Evolutionary conservation across 2,113 vertebrate genomes (phyloP).

Genomic region (Ibidorhyncha struthersii): DNA sequence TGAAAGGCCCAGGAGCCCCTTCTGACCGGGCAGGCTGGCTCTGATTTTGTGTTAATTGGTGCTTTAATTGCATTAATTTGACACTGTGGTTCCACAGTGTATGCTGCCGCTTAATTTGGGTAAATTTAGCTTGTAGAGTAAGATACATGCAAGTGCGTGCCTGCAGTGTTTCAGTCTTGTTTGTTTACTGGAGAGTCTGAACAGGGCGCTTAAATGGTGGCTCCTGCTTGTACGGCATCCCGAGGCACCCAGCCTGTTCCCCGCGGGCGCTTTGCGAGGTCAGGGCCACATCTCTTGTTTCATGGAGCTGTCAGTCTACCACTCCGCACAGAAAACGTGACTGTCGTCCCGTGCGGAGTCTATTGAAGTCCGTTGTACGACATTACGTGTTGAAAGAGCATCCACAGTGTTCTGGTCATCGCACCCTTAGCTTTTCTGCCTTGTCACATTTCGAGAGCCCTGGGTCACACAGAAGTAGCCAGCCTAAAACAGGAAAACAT

Average conservation of each 20-base stretch:
- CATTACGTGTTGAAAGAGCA: not conserved
- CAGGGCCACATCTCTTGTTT: not conserved
- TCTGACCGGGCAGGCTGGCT: not conserved
- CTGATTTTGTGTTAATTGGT: not conserved
- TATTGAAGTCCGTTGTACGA: not conserved
- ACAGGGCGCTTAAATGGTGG: accelerated
- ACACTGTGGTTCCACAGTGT: not conserved
- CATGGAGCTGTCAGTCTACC: not conserved
- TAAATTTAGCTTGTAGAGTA: not conserved
- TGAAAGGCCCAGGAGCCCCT: not conserved
- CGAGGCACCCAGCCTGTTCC: not conserved
- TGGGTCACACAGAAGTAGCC: not conserved
- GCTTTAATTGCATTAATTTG: not conserved
- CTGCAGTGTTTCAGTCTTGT: not conserved
- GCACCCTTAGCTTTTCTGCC: not conserved
- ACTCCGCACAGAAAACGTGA: not conserved
- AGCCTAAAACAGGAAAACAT: not conserved
- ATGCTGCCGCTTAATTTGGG: not conserved
- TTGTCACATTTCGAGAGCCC: not conserved
- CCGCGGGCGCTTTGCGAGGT: accelerated
- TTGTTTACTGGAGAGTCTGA: not conserved
- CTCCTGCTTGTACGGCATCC: not conserved
- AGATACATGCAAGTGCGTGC: not conserved
- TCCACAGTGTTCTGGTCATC: accelerated
- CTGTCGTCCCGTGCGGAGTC: not conserved